A percentile compares a stretch with the other conserved stretches of the same genome.
Conservation (phyloP, 2,113 vertebrate species). For the Peromyscus californicus region DNA sequence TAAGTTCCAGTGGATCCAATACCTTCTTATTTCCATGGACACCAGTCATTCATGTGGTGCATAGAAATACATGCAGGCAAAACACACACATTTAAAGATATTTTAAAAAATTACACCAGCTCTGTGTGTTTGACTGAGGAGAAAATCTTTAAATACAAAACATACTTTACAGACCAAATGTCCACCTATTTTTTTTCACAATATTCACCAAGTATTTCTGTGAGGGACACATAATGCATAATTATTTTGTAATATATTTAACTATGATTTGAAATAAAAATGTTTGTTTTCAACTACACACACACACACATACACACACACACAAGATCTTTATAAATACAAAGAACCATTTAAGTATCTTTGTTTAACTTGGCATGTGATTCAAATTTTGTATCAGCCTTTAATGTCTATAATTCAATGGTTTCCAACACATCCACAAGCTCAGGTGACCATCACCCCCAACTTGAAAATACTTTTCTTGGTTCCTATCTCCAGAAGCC, state of each 20-base stretch:
- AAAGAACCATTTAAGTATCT: not conserved
- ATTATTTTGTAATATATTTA: not conserved
- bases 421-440: not conserved
- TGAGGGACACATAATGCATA: not conserved
- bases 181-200: not conserved
- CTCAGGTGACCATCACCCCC: not conserved
- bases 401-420: not conserved
- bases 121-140: not conserved
- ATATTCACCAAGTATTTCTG: not conserved
- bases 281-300: not conserved
- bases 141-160: conserved; percentile 14
- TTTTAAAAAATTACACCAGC: not conserved
- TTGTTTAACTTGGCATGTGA: not conserved
- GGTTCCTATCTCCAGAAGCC: not conserved
- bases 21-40: not conserved
- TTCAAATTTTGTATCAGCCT: not conserved
- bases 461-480: not conserved
- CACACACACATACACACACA: not conserved
- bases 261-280: not conserved
- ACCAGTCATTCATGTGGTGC: not conserved
- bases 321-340: not conserved
- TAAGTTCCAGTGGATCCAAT: not conserved
- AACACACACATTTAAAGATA: not conserved
- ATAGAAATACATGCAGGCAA: not conserved
- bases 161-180: not conserved